Evolutionary conservation across 2,888 invertebrate species (phyloP), one percentile per base, ranked within the genome.

Genomic region (Autographa pulchrina): DNA sequence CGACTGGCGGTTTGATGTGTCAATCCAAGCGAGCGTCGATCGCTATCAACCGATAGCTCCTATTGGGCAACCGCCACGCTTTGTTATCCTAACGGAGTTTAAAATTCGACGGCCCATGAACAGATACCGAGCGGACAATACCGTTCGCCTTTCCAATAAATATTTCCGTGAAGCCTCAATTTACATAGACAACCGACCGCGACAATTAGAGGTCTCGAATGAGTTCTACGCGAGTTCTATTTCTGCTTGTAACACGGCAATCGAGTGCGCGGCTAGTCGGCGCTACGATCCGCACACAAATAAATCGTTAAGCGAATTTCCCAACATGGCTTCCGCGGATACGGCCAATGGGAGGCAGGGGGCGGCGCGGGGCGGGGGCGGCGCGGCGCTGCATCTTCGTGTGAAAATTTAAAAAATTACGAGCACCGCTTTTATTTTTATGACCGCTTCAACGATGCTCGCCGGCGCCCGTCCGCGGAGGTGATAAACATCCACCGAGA

Each of bases 71-170:
- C 92, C 92, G 92, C 90, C 88, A 89, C 88, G 92, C 93, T 94
- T 95, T 95, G 94, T 95, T 94, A 92, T 92, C 91, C 89, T 92
- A 93, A 94, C 92, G 92, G 92, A 91, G 90, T 92, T 91, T 89
- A 91, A 93, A 92, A 92, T 88, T 90, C 89, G 91, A 91, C 89
- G 88, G 89, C 78, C 88, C 88, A 89, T 87, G 90, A 91, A 90
- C 87, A 85, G 88, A 88, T 77, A 78, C 72, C 65, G 58, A 78
- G 52, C 81, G 87, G 83, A 91, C 91, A 90, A 89, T 90, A 88
- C 88, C 86, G 80, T 66, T 81, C 80, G 78, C 83, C 86, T 89
- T 88, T 89, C 88, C 80, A 89, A 86, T 88, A 83, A 85, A 85
- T 82, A 83, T 80, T 84, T 81, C 78, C 74, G 77, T 80, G 82